A percentile compares a stretch with the other conserved stretches of the same genome.
phyloP scores from a whole-genome alignment of 1,140 invertebrate species.

The Bombus balteatus region DNA sequence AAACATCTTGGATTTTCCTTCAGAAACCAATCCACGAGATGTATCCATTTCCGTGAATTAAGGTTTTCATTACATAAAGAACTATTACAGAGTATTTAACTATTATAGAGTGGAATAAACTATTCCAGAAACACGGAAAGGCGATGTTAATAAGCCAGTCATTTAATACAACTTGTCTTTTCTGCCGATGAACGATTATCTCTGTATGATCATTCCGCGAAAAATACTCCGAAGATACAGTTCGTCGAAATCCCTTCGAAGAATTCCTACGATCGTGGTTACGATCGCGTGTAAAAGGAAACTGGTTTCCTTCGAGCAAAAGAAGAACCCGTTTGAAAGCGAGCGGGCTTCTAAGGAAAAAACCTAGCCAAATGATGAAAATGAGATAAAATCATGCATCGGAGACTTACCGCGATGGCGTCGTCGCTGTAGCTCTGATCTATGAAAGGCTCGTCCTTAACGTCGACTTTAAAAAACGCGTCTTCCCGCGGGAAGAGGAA shows the following conservation, averaged over 20 bases:
- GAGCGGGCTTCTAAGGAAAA: no score
- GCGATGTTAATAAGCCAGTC: neutral
- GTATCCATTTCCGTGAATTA: neutral
- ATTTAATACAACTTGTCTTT: neutral
- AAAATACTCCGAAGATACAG: neutral
- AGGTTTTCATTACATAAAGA: neutral
- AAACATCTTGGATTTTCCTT: neutral
- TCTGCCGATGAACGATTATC: neutral
- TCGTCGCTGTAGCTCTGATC: constrained; percentile 64
- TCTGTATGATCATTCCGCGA: no score
- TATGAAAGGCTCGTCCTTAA: constrained; percentile 72
- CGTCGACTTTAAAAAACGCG: constrained; percentile 64
- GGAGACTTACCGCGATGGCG: constrained; percentile 66
- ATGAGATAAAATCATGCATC: neutral
- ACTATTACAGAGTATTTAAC: no score
- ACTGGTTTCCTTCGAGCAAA: neutral
- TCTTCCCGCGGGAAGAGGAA: constrained; percentile 69
- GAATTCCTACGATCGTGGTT: no score
- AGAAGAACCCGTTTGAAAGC: neutral
- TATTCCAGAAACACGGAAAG: neutral
- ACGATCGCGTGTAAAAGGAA: neutral
- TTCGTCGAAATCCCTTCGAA: neutral
- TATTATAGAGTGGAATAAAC: no score
- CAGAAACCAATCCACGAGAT: neutral
- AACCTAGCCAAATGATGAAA: neutral